A percentile compares a stretch with the other conserved stretches of the same genome.
phyloP scores from a whole-genome alignment of 2,113 vertebrate genomes.

The Oplegnathus fasciatus region DNA sequence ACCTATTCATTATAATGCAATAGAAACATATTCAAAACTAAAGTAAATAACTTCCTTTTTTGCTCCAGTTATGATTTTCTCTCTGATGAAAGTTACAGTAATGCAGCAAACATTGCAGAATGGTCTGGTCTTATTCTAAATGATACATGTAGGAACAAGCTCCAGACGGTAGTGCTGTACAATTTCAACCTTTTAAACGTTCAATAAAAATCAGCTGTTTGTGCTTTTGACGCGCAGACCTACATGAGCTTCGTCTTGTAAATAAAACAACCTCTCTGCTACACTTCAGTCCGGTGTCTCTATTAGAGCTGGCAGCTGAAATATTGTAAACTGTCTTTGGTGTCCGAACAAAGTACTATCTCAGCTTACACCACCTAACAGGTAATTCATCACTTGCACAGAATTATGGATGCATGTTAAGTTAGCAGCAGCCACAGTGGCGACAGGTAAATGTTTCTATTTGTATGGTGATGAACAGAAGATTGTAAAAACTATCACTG shows the following conservation, averaged over 20 bases:
- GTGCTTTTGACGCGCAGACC: not conserved
- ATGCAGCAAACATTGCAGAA: no score
- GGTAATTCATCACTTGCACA: not conserved
- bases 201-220: not conserved
- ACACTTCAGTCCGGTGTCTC: not conserved
- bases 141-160: no score
- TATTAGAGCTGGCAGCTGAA: not conserved
- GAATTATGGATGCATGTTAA: not conserved
- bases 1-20: not conserved
- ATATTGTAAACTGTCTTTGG: not conserved
- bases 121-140: no score
- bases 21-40: not conserved
- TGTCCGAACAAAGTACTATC: not conserved
- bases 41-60: not conserved
- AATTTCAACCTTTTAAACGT: no score
- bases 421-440: not conserved
- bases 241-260: no score
- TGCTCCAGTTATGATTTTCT: no score
- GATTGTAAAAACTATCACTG: not conserved
- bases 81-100: no score
- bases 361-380: not conserved
- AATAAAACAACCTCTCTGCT: not conserved
- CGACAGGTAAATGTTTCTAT: not conserved
- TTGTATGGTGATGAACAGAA: not conserved
- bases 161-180: no score